These are phyloP conservation scores for Xiphorhynchus erythropygius DNA, from an alignment of 2,797 vertebrate species.

Conservation along the genomic window DNA sequence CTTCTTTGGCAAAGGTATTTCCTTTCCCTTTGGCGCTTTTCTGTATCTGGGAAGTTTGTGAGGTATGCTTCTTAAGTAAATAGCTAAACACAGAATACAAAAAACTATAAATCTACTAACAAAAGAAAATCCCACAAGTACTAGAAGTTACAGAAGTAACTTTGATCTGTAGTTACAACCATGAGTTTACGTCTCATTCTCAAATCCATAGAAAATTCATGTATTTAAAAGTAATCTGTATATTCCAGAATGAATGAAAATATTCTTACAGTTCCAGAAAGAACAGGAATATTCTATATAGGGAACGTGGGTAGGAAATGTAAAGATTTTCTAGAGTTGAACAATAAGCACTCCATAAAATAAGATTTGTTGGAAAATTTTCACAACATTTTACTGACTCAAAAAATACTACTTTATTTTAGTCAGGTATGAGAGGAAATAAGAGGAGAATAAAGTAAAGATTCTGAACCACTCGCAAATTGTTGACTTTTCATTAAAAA, in stretches of 20 bases:
- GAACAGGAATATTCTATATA: neutral
- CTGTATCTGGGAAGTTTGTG: slow-evolving; percentile 73
- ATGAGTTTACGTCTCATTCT: neutral
- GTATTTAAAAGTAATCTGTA: neutral
- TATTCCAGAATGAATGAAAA: neutral
- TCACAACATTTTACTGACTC: neutral
- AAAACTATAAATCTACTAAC: neutral
- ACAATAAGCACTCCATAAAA: neutral
- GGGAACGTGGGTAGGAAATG: neutral
- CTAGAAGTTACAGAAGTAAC: neutral
- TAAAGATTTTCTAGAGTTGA: neutral
- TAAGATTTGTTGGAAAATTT: neutral
- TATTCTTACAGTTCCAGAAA: neutral
- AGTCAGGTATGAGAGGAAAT: neutral
- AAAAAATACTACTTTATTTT: neutral
- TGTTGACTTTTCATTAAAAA: neutral
- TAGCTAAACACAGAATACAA: slow-evolving; percentile 75
- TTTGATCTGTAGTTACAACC: neutral
- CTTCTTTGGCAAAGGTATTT: slow-evolving; percentile 73
- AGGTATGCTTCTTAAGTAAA: slow-evolving; percentile 80
- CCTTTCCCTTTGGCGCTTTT: slow-evolving; percentile 13
- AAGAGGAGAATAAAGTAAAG: neutral
- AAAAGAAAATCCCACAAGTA: neutral
- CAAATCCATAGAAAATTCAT: neutral
- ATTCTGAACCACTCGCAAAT: neutral